Percentiles rank a stretch among this genome's conserved stretches.
phyloP scores from a whole-genome alignment of 2,888 invertebrate species.

The Tanypteryx hageni region DNA sequence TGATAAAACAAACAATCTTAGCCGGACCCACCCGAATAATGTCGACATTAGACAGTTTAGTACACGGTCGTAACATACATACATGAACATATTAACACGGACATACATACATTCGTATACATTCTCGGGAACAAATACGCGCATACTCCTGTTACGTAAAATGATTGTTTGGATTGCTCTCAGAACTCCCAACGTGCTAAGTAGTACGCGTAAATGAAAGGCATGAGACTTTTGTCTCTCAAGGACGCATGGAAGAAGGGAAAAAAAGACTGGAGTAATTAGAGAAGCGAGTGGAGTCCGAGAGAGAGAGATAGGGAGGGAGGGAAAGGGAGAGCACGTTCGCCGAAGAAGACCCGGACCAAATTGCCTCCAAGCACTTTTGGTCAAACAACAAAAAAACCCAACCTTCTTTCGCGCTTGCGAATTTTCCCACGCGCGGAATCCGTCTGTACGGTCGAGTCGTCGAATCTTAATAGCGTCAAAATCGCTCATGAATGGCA shows the following conservation, averaged over 20 bases:
- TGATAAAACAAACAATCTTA: no score
- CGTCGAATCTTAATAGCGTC: neutral
- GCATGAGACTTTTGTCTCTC: neutral
- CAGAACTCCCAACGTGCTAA: no score
- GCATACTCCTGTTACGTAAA: no score
- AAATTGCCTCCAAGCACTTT: neutral
- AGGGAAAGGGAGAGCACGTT: no score
- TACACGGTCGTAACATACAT: no score
- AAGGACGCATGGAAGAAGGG: neutral
- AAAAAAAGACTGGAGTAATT: neutral
- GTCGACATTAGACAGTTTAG: no score
- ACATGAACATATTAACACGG: no score
- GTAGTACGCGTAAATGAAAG: neutral
- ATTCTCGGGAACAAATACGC: no score
- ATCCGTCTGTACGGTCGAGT: neutral
- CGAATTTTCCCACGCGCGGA: neutral
- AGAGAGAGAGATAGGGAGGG: neutral
- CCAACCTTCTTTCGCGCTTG: neutral
- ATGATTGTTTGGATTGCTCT: no score
- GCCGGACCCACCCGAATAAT: no score
- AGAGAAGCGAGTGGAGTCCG: neutral
- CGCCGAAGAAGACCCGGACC: neutral
- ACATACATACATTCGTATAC: no score
- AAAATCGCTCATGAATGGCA: neutral
- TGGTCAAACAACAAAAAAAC: neutral